These are phyloP conservation scores for Phyto melanocephala DNA, from an alignment of 2,888 invertebrate species.

Conservation along the genomic window DNA sequence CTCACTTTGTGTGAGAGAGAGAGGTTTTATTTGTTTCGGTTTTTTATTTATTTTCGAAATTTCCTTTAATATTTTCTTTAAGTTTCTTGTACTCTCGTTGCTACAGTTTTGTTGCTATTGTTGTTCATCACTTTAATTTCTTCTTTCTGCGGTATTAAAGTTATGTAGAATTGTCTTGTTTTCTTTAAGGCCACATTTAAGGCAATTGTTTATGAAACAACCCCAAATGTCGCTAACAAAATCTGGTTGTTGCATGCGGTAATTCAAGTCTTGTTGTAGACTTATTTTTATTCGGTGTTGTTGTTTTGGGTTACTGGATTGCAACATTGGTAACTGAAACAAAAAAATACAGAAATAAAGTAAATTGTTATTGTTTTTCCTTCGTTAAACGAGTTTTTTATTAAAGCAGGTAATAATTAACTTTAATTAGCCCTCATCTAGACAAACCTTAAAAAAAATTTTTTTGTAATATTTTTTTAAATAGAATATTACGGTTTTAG, in stretches of 20 bases:
- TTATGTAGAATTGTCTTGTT: slow-evolving; percentile 61
- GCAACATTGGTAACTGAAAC: slow-evolving; percentile 68
- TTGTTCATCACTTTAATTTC: not conserved
- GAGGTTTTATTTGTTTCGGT: not conserved
- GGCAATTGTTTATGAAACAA: slow-evolving; percentile 53
- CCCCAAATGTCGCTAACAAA: slow-evolving; percentile 56
- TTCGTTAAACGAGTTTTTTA: too few species aligned
- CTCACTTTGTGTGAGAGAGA: not conserved
- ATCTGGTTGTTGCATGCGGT: slow-evolving; percentile 69
- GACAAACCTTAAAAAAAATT: too few species aligned
- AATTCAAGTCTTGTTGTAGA: slow-evolving; percentile 77
- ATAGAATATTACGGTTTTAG: too few species aligned
- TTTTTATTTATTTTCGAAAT: not conserved
- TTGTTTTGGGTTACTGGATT: slow-evolving; percentile 71
- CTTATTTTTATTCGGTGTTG: slow-evolving; percentile 74
- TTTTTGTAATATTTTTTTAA: too few species aligned
- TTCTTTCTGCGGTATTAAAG: slow-evolving; percentile 53
- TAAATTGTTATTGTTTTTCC: too few species aligned
- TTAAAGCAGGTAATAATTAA: too few species aligned
- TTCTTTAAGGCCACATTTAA: slow-evolving; percentile 62
- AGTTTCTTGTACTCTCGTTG: not conserved
- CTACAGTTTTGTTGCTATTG: not conserved
- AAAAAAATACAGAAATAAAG: not conserved
- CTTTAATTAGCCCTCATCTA: too few species aligned
- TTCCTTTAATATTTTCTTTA: not conserved